Evolutionary conservation across 2,888 invertebrate species (phyloP).

Genomic region (Synanthedon formicaeformis): DNA sequence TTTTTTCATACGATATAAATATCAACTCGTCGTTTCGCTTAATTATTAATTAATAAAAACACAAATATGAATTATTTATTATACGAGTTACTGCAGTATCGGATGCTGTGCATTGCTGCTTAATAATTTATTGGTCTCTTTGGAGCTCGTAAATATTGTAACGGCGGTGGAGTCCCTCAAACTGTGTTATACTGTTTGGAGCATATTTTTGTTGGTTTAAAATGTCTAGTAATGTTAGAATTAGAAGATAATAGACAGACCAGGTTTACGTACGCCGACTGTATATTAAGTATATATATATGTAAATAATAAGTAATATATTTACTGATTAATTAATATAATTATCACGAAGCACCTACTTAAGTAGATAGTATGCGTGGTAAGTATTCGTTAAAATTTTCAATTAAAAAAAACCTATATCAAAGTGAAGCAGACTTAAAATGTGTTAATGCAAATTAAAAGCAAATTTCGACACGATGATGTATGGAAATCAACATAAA

Average conservation of each 20-base stretch:
- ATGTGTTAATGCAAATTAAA: conserved; percentile 9
- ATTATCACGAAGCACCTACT: too few relatives aligned
- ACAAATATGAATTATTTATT: conserved; percentile 54
- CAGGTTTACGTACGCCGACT: too few relatives aligned
- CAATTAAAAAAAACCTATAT: neutral
- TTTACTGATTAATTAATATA: too few relatives aligned
- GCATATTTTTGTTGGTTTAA: too few relatives aligned
- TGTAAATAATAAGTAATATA: too few relatives aligned
- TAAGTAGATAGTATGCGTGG: too few relatives aligned
- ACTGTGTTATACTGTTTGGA: neutral
- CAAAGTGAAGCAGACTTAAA: neutral
- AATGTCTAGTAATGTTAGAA: too few relatives aligned
- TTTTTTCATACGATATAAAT: neutral
- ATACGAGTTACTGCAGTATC: conserved; percentile 16
- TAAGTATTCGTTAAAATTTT: too few relatives aligned
- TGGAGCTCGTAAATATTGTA: conserved; percentile 30
- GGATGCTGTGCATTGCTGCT: conserved; percentile 37
- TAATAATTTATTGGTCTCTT: conserved; percentile 42
- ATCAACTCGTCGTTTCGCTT: conserved; percentile 14
- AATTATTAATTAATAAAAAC: conserved; percentile 59
- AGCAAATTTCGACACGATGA: conserved; percentile 33
- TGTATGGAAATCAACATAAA: conserved; percentile 29
- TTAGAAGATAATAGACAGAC: too few relatives aligned
- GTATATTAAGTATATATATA: too few relatives aligned
- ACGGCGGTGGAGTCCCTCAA: neutral